A percentile compares a stretch with the other conserved stretches of the same genome.
These are phyloP conservation scores for Lordiphosa collinella DNA, from an alignment of 1,140 invertebrate genomes.

Conservation along the genomic window DNA sequence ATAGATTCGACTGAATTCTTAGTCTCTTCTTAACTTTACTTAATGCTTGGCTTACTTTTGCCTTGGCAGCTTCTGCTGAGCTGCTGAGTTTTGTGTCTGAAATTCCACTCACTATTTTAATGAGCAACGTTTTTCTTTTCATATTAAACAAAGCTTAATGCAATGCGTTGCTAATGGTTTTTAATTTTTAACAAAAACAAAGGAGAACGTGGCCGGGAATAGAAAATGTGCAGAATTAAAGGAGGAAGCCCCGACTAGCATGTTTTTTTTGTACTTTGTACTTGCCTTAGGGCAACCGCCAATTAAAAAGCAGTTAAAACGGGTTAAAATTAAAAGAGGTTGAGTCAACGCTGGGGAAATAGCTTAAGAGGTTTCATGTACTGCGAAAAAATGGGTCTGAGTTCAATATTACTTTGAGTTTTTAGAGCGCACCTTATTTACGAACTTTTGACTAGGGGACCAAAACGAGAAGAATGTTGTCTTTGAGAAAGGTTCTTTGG, in stretches of 20 bases:
- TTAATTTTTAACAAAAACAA: slow-evolving; percentile 40
- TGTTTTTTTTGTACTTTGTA: not conserved
- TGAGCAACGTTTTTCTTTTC: slow-evolving; percentile 17
- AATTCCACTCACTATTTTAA: slow-evolving; percentile 26
- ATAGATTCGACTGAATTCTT: not conserved
- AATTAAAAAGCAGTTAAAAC: slow-evolving; percentile 44
- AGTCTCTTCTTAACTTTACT: not conserved
- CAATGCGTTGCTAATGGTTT: slow-evolving; percentile 30
- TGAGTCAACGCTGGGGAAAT: not conserved
- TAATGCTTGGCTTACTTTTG: slow-evolving; percentile 1
- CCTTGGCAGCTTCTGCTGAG: not conserved
- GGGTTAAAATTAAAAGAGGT: not conserved
- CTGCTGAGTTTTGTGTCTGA: slow-evolving; percentile 1
- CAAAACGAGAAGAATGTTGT: no score
- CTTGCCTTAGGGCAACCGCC: slow-evolving; percentile 5
- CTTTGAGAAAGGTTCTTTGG: no score
- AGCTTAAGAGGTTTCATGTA: no score
- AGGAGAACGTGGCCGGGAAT: not conserved
- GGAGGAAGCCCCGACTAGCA: not conserved
- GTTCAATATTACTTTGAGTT: no score
- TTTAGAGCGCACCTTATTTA: no score
- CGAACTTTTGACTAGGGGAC: no score
- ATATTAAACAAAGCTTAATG: slow-evolving; percentile 17
- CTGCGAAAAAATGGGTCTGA: no score
- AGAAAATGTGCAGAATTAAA: slow-evolving; percentile 1